Evolutionary conservation across 1,140 invertebrate genomes (phyloP), one percentile per base, ranked within the genome.

Genomic region (Lucilia cuprina): DNA sequence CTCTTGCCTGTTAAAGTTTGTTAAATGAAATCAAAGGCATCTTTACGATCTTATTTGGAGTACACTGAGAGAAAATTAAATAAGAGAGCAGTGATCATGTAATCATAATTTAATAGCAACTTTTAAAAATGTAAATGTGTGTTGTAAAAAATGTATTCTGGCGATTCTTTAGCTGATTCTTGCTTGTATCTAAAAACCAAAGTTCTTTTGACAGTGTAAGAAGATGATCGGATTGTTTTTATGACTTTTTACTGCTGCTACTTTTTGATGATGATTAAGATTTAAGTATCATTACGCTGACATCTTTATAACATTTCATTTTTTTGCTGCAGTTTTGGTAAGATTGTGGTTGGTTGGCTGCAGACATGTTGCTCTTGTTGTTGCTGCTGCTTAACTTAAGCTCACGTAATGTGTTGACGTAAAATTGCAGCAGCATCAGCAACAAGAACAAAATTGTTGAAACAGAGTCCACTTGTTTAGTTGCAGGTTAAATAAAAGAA

Each of bases 201-300:
- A 17, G 13, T 7, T n/a, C 55, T 60, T 60, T n/a, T 60, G 14
- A n/a, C 55, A 60, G 55, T 60, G 55, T 60, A 60, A n/a, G 14
- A n/a, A 60, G 19, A 25, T 25, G 12, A 70, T 10, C 65, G n/a
- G 19, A 19, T 70, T 70, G 25, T 30, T 70, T 70, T 70, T 60
- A n/a, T 17, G 14, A 60, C 55, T n/a, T 60, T 70, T 70, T 25
- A 70, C 10, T 19, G 65, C 65, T 70, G 65, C 65, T 70, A 21
- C 65, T 70, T 70, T 49, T 25, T 65, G 82, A 70, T 82, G 83
- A 83, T 49, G 83, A 74, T 83, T 83, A 83, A 74, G 83, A 65
- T 83, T 83, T 83, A 83, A 83, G 83, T 83, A 83, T 35, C 83
- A 83, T 83, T 83, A 30, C 50, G 34, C 83, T 83, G 83, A 83